Conservation (phyloP, 2,888 invertebrate species). For the Sinohyriopsis cumingii region DNA sequence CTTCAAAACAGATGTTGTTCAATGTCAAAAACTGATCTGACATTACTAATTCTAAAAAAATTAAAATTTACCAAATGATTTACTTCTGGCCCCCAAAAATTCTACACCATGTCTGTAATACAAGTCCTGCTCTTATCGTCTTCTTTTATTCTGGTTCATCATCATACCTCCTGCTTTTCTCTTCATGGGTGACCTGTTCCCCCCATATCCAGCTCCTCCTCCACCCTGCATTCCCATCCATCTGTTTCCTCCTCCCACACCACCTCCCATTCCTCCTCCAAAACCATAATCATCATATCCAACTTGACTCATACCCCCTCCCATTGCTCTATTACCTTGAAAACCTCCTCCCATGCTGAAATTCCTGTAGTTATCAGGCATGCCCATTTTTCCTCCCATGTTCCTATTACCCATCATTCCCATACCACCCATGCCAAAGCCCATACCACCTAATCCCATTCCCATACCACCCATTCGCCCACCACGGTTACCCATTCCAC, state of each 20-base stretch:
- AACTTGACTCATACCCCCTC: not conserved
- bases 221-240: not conserved
- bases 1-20: too few species aligned
- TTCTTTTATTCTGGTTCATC: too few species aligned
- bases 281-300: constrained; percentile 1
- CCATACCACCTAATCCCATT: not conserved
- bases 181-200: not conserved
- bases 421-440: constrained; percentile 1
- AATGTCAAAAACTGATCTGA: too few species aligned
- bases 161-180: too few species aligned
- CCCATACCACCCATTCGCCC: not conserved
- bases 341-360: too few species aligned
- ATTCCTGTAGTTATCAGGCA: too few species aligned
- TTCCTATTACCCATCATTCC: constrained; percentile 1
- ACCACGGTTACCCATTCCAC: not conserved
- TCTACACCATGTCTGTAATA: too few species aligned
- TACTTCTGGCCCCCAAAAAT: too few species aligned
- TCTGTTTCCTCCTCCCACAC: not conserved
- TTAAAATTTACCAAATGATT: too few species aligned
- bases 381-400: not conserved
- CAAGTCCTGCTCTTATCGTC: too few species aligned
- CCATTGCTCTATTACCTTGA: too few species aligned
- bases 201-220: constrained; percentile 7
- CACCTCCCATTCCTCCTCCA: constrained; percentile 1
- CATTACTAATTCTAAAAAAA: too few species aligned